Conservation (phyloP, 2,888 invertebrate species). For the Volucella inflata region DNA sequence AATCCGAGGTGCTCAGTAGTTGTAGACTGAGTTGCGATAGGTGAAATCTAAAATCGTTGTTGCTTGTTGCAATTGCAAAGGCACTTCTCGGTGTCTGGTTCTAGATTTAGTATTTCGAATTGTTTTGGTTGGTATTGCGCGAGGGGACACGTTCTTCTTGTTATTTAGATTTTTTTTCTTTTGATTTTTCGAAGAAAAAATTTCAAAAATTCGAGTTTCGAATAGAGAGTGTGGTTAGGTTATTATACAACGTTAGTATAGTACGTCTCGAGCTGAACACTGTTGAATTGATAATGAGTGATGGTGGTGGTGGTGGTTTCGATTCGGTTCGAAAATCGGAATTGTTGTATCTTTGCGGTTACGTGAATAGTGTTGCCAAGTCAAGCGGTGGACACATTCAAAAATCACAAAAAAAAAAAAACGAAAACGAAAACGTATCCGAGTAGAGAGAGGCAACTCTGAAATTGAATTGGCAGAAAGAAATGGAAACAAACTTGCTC, state of each 20-base stretch:
- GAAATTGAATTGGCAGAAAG: conserved; percentile 1
- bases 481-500: conserved; percentile 52
- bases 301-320: neutral
- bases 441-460: conserved; percentile 41
- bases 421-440: conserved; percentile 16
- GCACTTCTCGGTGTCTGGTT: conserved; percentile 70
- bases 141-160: conserved; percentile 50
- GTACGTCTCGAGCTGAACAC: neutral
- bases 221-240: too few relatives aligned
- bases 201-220: too few relatives aligned
- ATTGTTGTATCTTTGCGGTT: conserved; percentile 58
- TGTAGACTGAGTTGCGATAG: conserved; percentile 39
- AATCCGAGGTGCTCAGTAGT: conserved; percentile 50
- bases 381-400: conserved; percentile 28
- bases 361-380: conserved; percentile 72
- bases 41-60: conserved; percentile 54
- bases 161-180: conserved; percentile 34
- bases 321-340: conserved; percentile 9
- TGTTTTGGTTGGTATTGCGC: conserved; percentile 49
- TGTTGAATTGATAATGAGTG: conserved; percentile 2
- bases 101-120: conserved; percentile 61
- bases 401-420: conserved; percentile 50
- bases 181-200: too few relatives aligned
- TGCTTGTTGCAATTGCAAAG: conserved; percentile 48
- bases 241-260: too few relatives aligned